phyloP scores from a whole-genome alignment of 2,888 invertebrate species.

The Andricus curvator region DNA sequence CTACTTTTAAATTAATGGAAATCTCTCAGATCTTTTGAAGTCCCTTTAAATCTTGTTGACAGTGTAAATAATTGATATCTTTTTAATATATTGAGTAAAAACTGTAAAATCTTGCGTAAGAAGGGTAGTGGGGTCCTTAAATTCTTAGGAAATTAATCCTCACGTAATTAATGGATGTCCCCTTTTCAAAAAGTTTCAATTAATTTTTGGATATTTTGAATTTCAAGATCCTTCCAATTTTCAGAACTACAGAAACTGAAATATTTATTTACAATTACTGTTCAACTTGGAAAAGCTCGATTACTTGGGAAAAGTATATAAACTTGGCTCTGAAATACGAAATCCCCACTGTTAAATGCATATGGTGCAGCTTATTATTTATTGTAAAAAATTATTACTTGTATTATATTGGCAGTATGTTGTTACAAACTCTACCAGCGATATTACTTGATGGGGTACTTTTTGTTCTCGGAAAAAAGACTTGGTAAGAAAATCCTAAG shows the following conservation, averaged over 20 bases:
- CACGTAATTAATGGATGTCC: too few species aligned
- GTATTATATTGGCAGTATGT: conserved; percentile 77
- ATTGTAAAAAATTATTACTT: conserved; percentile 76
- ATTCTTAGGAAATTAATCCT: too few species aligned
- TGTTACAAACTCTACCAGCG: conserved; percentile 83
- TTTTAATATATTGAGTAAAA: too few species aligned
- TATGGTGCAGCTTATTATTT: conserved; percentile 75
- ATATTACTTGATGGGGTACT: conserved; percentile 80
- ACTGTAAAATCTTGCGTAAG: too few species aligned
- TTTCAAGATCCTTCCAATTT: background rate
- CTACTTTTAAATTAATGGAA: too few species aligned
- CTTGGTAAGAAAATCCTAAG: conserved; percentile 72
- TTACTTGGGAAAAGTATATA: conserved; percentile 80
- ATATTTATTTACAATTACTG: conserved; percentile 82
- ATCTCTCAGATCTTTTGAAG: too few species aligned
- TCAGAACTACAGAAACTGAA: conserved; percentile 51
- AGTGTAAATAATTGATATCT: too few species aligned
- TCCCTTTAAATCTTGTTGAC: too few species aligned
- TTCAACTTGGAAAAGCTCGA: conserved; percentile 80
- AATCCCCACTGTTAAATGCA: conserved; percentile 48
- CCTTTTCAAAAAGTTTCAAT: too few species aligned
- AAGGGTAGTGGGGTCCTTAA: too few species aligned
- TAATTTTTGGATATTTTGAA: too few species aligned
- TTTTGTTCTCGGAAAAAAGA: conserved; percentile 80
- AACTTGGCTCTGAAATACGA: conserved; percentile 62